A percentile compares a stretch with the other conserved stretches of the same genome.
phyloP scores from a whole-genome alignment of 2,797 vertebrate genomes.

The Acrocephalus scirpaceus region DNA sequence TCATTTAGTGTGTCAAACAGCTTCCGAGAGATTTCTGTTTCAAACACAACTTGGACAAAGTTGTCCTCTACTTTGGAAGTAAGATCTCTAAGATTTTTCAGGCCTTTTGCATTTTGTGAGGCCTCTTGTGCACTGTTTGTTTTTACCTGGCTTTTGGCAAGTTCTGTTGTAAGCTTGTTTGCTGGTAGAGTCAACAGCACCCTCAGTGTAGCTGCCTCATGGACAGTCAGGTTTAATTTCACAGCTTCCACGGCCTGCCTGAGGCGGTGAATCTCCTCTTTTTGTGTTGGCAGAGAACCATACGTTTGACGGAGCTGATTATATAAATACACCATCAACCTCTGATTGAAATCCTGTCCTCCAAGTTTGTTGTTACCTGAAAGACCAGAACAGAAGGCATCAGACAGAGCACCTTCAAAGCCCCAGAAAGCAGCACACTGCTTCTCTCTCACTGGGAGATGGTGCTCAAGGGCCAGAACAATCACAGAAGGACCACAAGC shows the following conservation, averaged over 20 bases:
- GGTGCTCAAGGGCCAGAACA: not conserved
- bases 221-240: conserved; percentile 91
- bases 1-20: conserved; percentile 91
- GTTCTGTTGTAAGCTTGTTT: not conserved
- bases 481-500: not conserved
- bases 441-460: not conserved
- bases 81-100: not conserved
- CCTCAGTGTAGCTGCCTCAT: conserved; percentile 73
- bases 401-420: not conserved
- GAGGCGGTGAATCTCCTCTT: conserved; percentile 92
- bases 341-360: conserved; percentile 97
- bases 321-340: conserved; percentile 87
- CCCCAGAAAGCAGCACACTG: not conserved
- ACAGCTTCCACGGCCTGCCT: conserved; percentile 90
- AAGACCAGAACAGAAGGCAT: conserved; percentile 13
- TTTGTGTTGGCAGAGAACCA: conserved; percentile 82
- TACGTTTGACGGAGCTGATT: conserved; percentile 81
- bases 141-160: not conserved
- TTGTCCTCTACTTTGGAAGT: not conserved
- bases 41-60: conserved; percentile 75
- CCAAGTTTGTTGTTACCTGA: conserved; percentile 94
- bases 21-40: conserved; percentile 81
- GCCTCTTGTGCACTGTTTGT: not conserved
- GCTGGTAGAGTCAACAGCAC: conserved; percentile 81
- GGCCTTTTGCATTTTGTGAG: not conserved